phyloP scores from a whole-genome alignment of 2,888 invertebrate species.

The Cabera pusaria region DNA sequence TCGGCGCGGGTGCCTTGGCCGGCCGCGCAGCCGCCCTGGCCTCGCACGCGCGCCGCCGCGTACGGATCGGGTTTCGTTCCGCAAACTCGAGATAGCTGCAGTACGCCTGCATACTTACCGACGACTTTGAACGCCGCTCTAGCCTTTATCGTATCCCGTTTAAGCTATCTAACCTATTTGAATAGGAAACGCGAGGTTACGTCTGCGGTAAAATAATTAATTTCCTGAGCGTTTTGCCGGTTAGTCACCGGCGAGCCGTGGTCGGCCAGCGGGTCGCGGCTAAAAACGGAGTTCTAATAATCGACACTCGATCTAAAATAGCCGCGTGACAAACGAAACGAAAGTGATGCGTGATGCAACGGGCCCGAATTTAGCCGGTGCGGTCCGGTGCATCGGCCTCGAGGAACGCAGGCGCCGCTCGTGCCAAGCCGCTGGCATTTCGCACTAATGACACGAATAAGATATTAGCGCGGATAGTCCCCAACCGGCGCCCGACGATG shows the following conservation, averaged over 20 bases:
- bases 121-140: conserved; percentile 62
- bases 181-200: conserved; percentile 68
- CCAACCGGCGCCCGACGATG: conserved; percentile 24
- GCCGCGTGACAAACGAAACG: conserved; percentile 80
- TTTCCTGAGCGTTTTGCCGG: conserved; percentile 53
- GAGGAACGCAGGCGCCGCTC: conserved; percentile 56
- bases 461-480: conserved; percentile 78
- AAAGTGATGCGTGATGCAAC: conserved; percentile 82
- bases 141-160: conserved; percentile 65
- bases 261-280: conserved; percentile 54
- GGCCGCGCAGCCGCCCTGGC: conserved; percentile 41
- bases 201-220: conserved; percentile 55
- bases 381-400: conserved; percentile 74
- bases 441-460: conserved; percentile 82
- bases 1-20: conserved; percentile 35
- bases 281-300: conserved; percentile 79
- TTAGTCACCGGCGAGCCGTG: conserved; percentile 57
- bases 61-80: conserved; percentile 77
- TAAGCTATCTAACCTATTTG: conserved; percentile 58
- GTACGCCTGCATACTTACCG: conserved; percentile 59
- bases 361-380: conserved; percentile 76
- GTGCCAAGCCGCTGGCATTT: conserved; percentile 81
- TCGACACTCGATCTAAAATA: conserved; percentile 80
- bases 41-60: conserved; percentile 68
- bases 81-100: conserved; percentile 76